Evolutionary conservation across 2,797 vertebrate genomes (phyloP).

Genomic region (Poecilia velifera): DNA sequence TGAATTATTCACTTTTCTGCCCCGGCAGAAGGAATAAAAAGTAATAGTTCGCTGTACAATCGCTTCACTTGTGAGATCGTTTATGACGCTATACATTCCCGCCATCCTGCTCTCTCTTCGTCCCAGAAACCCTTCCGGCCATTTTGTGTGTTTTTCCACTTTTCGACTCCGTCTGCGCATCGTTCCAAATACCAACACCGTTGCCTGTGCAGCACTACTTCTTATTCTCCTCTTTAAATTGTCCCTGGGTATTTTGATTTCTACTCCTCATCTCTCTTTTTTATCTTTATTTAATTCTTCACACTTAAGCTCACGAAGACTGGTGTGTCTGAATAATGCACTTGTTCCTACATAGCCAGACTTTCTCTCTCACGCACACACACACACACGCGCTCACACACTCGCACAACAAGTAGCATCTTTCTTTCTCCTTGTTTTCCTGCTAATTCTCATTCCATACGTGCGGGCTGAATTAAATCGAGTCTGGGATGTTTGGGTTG

Average conservation of each 20-base stretch:
- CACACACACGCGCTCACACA: constrained; percentile 1
- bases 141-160: constrained; percentile 32
- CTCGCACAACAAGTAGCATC: constrained; percentile 23
- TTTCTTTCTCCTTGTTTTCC: constrained; percentile 37
- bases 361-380: constrained; percentile 15
- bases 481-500: constrained; percentile 73
- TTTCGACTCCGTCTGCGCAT: constrained; percentile 46
- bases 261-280: constrained; percentile 6
- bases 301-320: not conserved
- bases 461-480: constrained; percentile 72
- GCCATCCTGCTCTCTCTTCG: constrained; percentile 21
- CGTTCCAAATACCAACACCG: constrained; percentile 50
- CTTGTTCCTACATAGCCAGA: constrained; percentile 7
- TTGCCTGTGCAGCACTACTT: constrained; percentile 41
- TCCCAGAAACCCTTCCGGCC: constrained; percentile 38
- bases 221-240: constrained; percentile 31
- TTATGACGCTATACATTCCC: constrained; percentile 47
- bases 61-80: constrained; percentile 43
- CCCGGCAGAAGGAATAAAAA: constrained; percentile 73
- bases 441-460: constrained; percentile 60
- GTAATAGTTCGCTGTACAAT: constrained; percentile 76
- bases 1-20: constrained; percentile 78
- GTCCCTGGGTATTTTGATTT: constrained; percentile 22
- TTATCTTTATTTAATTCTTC: constrained; percentile 12
- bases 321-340: not conserved